Conservation (phyloP, 1,140 invertebrate species). For the Tetramorium simillimum region DNA sequence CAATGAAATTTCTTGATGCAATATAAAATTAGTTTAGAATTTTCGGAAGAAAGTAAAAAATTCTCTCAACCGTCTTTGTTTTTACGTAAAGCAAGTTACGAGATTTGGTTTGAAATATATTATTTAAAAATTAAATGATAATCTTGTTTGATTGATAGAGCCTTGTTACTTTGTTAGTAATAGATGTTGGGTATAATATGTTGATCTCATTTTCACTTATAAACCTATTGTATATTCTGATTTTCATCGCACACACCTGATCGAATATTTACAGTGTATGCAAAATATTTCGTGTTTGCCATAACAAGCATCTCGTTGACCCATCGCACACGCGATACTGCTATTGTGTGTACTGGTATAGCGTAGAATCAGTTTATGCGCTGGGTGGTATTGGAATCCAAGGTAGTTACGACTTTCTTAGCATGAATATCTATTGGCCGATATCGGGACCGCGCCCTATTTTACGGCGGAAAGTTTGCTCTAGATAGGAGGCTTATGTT, state of each 20-base stretch:
- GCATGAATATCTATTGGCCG: conserved; percentile 46
- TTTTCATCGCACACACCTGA: conserved; percentile 69
- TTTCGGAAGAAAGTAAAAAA: neutral
- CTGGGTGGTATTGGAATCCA: conserved; percentile 80
- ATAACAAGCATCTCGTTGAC: conserved; percentile 85
- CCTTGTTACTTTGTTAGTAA: conserved; percentile 37
- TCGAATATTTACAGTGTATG: conserved; percentile 84
- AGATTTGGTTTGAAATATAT: neutral
- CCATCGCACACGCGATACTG: conserved; percentile 77
- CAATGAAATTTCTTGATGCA: neutral
- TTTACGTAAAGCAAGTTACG: neutral
- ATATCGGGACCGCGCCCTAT: conserved; percentile 36
- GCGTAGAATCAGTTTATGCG: conserved; percentile 79
- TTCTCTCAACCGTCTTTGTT: neutral
- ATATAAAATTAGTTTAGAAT: neutral
- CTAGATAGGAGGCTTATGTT: conserved; percentile 32
- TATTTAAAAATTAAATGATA: neutral
- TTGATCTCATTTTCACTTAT: conserved; percentile 60
- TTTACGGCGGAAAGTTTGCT: conserved; percentile 37
- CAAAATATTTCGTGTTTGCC: conserved; percentile 84
- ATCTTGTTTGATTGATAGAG: neutral
- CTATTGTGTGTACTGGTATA: conserved; percentile 75
- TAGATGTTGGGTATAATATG: conserved; percentile 9
- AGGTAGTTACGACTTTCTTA: conserved; percentile 68
- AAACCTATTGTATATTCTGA: conserved; percentile 53